Base-by-base conservation (phyloP, 2,113 vertebrate genomes). In the Jacana jacana region DNA sequence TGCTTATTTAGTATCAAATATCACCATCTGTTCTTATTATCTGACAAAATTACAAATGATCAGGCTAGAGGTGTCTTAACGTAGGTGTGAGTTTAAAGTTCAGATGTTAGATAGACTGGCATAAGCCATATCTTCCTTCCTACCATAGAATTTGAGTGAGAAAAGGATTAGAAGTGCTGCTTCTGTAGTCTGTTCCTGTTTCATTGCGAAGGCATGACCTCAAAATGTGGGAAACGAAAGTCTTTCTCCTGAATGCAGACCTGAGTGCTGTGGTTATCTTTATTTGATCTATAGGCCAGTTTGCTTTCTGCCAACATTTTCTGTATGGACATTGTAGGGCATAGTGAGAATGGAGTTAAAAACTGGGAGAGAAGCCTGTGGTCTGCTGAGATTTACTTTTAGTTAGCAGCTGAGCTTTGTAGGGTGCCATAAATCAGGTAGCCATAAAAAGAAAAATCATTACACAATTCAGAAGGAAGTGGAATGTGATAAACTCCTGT, bases 121-220 rank as follows among this genome's bases (percentile, higher is more conserved):
- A 92, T 93, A 76, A 96, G 81, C 81, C 2, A 0, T 49, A 58
- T 96, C 97, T 98, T 98, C 97, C 97, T 98, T 98, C 97, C 97
- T 97, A 97, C 94, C 96, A 97, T 95, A 97, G 97, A 98, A 97
- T 89, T 89, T 78, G 72, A 97, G 88, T 89, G 93, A 93, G 93
- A 96, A 97, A 96, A 95, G 78, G 94, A 95, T 93, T 97, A 77
- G 95, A 96, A 91, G 83, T 96, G 73, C 95, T 97, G 88, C 97
- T 97, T 97, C 93, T 98, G 95, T 78, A 66, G 37, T 86, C 92
- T 95, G 79, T 96, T 98, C 91, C 83, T 87, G 81, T 93, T 93
- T 88, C 88, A 93, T 93, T 96, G 95, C 30, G 40, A 88, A 93
- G 96, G 86, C 96, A 97, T 92, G 81, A 97, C 97, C 93, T 93